Base-by-base conservation (phyloP, 2,797 vertebrate species). In the Hypotaenidia okinawae region DNA sequence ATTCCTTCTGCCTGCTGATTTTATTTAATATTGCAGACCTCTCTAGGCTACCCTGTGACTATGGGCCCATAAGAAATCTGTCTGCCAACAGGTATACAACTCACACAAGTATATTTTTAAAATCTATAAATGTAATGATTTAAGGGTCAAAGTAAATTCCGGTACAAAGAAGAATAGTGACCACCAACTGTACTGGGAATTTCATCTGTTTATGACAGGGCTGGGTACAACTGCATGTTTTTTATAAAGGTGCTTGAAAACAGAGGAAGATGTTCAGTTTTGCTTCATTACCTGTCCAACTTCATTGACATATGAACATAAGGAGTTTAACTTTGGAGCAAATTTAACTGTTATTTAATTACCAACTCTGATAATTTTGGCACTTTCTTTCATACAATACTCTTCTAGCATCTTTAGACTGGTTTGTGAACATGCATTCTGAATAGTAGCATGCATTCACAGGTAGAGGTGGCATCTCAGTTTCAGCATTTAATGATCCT, bases 21-120 rank as follows among this genome's bases (percentile, higher is more conserved):
- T 81, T 72, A 33, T 87, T 94, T 93, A 91, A 47, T 82, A 88
- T 73, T 76, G 32, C 13, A 55, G 51, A 84, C 33, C 8, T 87
- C 30, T 93, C 63, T 41, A 68, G 16, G 30, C 73, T 89, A 45
- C 57, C 11, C 59, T 62, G 59, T 62, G 37, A 59, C 47, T 59
- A 16, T 15, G 47, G 6, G 22, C 6, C 66, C 83, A 66, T 86
- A 90, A 75, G 58, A 95, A 95, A 81, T 66, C 73, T 93, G 8
- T 90, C 90, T 94, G 87, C 77, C 87, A 96, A 91, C 79, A 91
- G 73, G 37, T 89, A 91, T 47, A 51, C 87, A 80, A 72, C 30
- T 77, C 84, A 78, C 33, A 57, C 3, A 69, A 39, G 5, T 72
- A 35, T 54, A 47, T 62, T 93, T 90, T n/a, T 6, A 59, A 78